phyloP scores from a whole-genome alignment of 2,888 invertebrate species.

The Parnassius glacialis region DNA sequence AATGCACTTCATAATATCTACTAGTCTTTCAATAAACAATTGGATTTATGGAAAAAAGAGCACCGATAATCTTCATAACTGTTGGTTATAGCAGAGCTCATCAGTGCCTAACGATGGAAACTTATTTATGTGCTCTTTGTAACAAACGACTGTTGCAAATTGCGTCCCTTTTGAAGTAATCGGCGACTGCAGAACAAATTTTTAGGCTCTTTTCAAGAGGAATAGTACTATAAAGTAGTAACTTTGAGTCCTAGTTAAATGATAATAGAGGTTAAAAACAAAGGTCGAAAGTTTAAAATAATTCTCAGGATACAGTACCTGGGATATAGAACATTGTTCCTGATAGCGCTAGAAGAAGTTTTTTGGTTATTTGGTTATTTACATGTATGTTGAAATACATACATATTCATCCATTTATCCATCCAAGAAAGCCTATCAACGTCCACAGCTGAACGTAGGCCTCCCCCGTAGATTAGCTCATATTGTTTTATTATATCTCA shows the following conservation, averaged over 20 bases:
- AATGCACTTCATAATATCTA: too few relatives aligned
- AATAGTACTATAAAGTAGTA: not conserved
- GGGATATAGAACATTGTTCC: too few relatives aligned
- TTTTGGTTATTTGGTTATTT: too few relatives aligned
- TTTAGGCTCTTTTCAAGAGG: not conserved
- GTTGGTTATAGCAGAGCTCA: constrained; percentile 6
- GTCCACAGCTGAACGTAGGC: too few relatives aligned
- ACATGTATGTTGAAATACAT: too few relatives aligned
- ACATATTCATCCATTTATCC: too few relatives aligned
- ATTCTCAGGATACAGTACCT: too few relatives aligned
- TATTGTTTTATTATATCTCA: too few relatives aligned
- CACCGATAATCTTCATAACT: constrained; percentile 11
- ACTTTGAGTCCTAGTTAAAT: not conserved
- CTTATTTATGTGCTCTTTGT: constrained; percentile 21
- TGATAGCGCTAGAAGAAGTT: too few relatives aligned
- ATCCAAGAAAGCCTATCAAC: too few relatives aligned
- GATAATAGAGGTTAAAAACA: not conserved
- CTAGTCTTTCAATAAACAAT: constrained; percentile 3
- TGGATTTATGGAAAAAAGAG: constrained; percentile 9
- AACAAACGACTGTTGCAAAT: constrained; percentile 21
- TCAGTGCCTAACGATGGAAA: constrained; percentile 14
- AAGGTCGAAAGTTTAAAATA: too few relatives aligned
- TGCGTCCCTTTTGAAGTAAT: constrained; percentile 12
- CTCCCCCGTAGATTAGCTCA: too few relatives aligned
- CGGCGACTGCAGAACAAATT: constrained; percentile 5